These are phyloP conservation scores for Dryobota labecula DNA, from an alignment of 2,888 invertebrate species.

Conservation along the genomic window DNA sequence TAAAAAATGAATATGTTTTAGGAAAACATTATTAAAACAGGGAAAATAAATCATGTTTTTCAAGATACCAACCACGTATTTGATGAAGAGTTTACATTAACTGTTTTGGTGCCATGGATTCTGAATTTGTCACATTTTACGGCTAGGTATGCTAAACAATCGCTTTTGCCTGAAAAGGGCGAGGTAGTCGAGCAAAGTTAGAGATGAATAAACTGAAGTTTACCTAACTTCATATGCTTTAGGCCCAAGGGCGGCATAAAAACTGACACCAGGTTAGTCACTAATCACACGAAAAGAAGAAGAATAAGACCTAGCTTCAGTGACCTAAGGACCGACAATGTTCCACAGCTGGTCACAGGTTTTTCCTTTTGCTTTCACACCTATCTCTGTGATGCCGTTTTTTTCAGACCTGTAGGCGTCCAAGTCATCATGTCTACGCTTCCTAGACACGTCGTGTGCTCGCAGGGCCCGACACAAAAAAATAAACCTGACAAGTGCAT, in stretches of 20 bases:
- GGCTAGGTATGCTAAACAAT: too few relatives aligned
- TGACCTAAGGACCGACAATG: too few relatives aligned
- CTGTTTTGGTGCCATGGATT: not conserved
- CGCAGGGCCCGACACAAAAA: not conserved
- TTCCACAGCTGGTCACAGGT: not conserved
- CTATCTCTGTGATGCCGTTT: not conserved
- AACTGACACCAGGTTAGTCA: too few relatives aligned
- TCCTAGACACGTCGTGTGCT: not conserved
- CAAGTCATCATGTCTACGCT: not conserved
- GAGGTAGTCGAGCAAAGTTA: too few relatives aligned
- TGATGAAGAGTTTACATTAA: not conserved
- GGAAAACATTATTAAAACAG: not conserved
- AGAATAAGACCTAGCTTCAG: too few relatives aligned
- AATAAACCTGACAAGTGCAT: not conserved
- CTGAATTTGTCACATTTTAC: constrained; percentile 1
- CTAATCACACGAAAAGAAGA: too few relatives aligned
- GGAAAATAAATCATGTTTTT: not conserved
- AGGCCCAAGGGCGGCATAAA: too few relatives aligned
- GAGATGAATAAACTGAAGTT: not conserved
- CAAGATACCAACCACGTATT: too few relatives aligned
- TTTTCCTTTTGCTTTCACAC: not conserved
- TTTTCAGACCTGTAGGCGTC: not conserved
- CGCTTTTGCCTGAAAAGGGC: not conserved
- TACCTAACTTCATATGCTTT: not conserved
- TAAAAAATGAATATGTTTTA: constrained; percentile 24